Evolutionary conservation across 2,888 invertebrate species (phyloP).

Genomic region (Tinea semifulvella): DNA sequence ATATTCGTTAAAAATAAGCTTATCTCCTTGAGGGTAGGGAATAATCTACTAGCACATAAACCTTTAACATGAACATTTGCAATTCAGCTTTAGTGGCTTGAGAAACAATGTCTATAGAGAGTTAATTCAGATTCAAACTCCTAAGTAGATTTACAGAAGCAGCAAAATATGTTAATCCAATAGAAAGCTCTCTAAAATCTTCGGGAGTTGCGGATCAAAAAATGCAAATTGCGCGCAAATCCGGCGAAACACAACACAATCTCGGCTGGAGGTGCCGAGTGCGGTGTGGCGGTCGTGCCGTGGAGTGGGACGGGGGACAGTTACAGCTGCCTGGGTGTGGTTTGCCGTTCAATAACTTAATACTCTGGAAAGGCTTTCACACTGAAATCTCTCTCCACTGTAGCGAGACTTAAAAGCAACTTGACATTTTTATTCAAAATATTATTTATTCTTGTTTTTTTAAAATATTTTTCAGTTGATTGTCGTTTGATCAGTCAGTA

Average conservation of each 20-base stretch:
- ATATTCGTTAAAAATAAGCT: neutral
- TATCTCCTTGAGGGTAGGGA: neutral
- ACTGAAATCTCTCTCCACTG: slow-evolving; percentile 57
- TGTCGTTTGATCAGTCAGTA: no score
- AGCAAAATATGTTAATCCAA: slow-evolving; percentile 28
- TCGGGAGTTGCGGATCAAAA: slow-evolving; percentile 25
- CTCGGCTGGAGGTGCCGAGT: slow-evolving; percentile 18
- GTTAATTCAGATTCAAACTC: slow-evolving; percentile 19
- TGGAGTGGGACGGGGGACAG: slow-evolving; percentile 27
- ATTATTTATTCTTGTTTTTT: no score
- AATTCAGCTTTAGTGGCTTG: neutral
- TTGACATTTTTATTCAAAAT: neutral
- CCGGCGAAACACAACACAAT: slow-evolving; percentile 31
- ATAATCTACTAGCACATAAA: neutral
- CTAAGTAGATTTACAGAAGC: slow-evolving; percentile 29
- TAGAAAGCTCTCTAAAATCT: slow-evolving; percentile 24
- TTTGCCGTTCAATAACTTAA: slow-evolving; percentile 68
- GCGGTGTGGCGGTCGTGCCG: slow-evolving; percentile 13
- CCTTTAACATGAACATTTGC: neutral
- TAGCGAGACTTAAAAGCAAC: slow-evolving; percentile 25
- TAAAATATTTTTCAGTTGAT: no score
- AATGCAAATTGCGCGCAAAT: slow-evolving; percentile 41
- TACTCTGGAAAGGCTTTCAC: slow-evolving; percentile 65
- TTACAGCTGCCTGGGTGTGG: slow-evolving; percentile 63
- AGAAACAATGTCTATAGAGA: slow-evolving; percentile 9